These are phyloP conservation scores for Leptinotarsa peninsularis DNA, from an alignment of 2,888 invertebrate genomes.

Conservation along the genomic window DNA sequence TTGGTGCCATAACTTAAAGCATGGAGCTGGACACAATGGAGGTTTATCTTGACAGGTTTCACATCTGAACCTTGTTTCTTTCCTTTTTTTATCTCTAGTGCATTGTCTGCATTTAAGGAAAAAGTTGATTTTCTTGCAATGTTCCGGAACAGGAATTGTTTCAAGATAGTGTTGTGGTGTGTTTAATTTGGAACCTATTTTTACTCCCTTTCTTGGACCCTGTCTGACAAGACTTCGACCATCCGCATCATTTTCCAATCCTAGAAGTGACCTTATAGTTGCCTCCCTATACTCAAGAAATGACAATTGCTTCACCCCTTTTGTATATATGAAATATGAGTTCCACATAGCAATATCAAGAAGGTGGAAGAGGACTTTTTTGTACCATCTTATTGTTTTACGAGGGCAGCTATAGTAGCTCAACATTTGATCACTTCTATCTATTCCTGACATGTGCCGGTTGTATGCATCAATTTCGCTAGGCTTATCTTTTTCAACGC, in stretches of 20 bases:
- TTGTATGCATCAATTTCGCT: conserved; percentile 33
- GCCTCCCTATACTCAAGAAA: conserved; percentile 24
- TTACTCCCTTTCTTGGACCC: conserved; percentile 13
- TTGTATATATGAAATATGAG: conserved; percentile 32
- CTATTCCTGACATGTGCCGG: conserved; percentile 30
- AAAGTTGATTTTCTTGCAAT: conserved; percentile 19
- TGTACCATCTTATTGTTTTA: conserved; percentile 36
- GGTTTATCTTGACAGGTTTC: conserved; percentile 27
- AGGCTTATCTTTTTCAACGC: conserved; percentile 30
- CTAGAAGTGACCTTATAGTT: conserved; percentile 18
- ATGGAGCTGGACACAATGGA: conserved; percentile 26
- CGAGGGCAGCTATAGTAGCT: conserved; percentile 35
- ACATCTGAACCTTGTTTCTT: conserved; percentile 24
- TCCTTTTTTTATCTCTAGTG: conserved; percentile 18
- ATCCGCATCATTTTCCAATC: conserved; percentile 22
- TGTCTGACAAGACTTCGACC: conserved; percentile 18
- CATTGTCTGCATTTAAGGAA: conserved; percentile 26
- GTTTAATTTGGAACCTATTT: conserved; percentile 2
- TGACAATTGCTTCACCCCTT: conserved; percentile 25
- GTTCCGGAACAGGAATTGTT: conserved; percentile 26
- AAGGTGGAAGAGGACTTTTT: conserved; percentile 31
- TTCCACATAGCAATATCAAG: conserved; percentile 35
- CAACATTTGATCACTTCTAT: conserved; percentile 36
- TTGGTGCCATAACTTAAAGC: conserved; percentile 21
- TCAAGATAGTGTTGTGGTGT: conserved; percentile 24